These are phyloP conservation scores for Cyprinella venusta DNA, from an alignment of 2,797 vertebrate species.

Conservation along the genomic window DNA sequence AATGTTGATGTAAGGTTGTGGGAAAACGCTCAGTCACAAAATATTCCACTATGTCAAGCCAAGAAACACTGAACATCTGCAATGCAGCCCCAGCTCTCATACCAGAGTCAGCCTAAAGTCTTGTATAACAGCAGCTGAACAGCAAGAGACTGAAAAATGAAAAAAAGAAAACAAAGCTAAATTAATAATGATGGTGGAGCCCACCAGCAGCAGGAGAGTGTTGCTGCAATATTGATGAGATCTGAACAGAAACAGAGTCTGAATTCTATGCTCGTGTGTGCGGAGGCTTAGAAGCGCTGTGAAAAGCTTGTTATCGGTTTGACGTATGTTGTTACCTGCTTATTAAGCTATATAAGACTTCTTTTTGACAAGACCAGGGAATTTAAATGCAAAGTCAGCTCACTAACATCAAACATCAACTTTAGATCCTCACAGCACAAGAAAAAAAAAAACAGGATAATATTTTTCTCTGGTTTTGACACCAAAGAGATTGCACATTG, in stretches of 20 bases:
- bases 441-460: background rate
- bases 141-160: conserved; percentile 46
- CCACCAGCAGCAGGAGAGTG: conserved; percentile 62
- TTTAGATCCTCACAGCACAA: background rate
- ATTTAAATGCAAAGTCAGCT: background rate
- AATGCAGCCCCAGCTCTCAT: conserved; percentile 23
- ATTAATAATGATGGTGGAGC: conserved; percentile 75
- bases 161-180: conserved; percentile 74
- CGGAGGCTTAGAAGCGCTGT: conserved; percentile 19
- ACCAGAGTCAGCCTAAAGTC: conserved; percentile 21
- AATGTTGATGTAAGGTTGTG: conserved; percentile 24
- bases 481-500: background rate
- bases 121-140: conserved; percentile 31
- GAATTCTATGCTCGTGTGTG: conserved; percentile 59
- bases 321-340: conserved; percentile 26
- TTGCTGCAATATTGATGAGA: conserved; percentile 79
- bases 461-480: background rate
- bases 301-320: conserved; percentile 43
- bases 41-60: conserved; percentile 21
- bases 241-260: conserved; percentile 65
- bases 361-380: background rate
- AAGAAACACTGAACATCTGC: conserved; percentile 35
- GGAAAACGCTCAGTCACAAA: background rate
- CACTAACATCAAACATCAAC: background rate
- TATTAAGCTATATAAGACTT: conserved; percentile 20